A percentile compares a stretch with the other conserved stretches of the same genome.
phyloP scores from a whole-genome alignment of 2,113 vertebrate species.

The Aix galericulata region DNA sequence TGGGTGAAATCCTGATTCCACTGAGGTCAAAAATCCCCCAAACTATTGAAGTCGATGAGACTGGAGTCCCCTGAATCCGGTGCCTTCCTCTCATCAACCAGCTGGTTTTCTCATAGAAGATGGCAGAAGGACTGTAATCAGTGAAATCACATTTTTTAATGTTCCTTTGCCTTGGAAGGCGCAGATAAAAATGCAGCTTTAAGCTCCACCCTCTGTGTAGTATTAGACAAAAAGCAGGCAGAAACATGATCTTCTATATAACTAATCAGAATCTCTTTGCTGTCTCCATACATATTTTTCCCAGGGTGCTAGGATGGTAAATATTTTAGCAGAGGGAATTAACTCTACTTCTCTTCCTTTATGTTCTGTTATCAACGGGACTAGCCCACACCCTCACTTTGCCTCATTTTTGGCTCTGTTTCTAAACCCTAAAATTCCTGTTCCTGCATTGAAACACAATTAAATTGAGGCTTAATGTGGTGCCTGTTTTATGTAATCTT shows the following conservation, averaged over 20 bases:
- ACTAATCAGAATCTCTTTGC: constrained; percentile 50
- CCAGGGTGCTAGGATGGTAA: constrained; percentile 64
- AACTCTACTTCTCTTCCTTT: constrained; percentile 57
- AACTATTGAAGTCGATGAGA: background rate
- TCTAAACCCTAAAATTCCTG: constrained; percentile 70
- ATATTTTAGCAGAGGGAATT: constrained; percentile 67
- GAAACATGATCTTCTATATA: constrained; percentile 13
- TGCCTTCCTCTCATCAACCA: background rate
- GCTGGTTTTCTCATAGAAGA: background rate
- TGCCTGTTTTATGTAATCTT: constrained; percentile 73
- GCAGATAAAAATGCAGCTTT: constrained; percentile 28
- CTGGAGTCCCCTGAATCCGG: background rate
- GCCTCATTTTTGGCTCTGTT: constrained; percentile 69
- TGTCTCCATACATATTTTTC: constrained; percentile 59
- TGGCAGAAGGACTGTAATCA: background rate
- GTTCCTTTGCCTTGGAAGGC: background rate
- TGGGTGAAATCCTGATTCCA: background rate
- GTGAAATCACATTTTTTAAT: background rate
- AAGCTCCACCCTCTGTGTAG: background rate
- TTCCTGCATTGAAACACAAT: constrained; percentile 68
- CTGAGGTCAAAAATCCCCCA: background rate
- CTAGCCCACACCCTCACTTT: constrained; percentile 62
- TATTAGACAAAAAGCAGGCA: constrained; percentile 48
- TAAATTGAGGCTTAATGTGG: constrained; percentile 63
- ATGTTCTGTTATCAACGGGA: constrained; percentile 44